Base-by-base conservation (phyloP, 2,113 vertebrate species). In the Sinosuthora webbiana region DNA sequence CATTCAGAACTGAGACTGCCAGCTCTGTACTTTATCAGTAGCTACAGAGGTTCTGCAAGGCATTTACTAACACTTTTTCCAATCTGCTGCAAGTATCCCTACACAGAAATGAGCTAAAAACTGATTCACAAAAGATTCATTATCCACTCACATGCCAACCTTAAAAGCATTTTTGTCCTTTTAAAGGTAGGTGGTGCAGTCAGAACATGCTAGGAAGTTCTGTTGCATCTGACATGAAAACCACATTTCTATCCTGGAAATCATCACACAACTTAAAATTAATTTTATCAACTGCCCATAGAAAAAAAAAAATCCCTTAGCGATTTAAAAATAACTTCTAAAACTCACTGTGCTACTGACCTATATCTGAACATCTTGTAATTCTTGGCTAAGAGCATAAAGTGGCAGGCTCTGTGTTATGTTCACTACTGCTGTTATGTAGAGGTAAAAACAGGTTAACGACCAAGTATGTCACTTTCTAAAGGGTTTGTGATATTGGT, bases 331-430 rank as follows among this genome's bases (percentile, higher is more conserved):
- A 94, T 95, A 92, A 31, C 93, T 90, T 89, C 53, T 89, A 56
- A 89, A 94, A 60, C 55, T 83, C 83, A 67, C 68, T 91, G 83
- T 96, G 92, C 90, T 87, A 89, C 86, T 95, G 92, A 94, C 94
- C 90, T 94, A 87, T 78, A 95, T 96, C 82, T 90, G 92, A 92
- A 81, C 64, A 93, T 92, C 83, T 90, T 81, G 60, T 63, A 84
- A 53, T 56, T 95, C 87, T 89, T 89, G 59, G 62, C 92, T 89
- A 64, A 84, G 55, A 71, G n/a, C 13, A 15, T 67, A 13, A 85
- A 89, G 73, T 81, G 89, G 75, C 57, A 86, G 59, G 56, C 60
- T 86, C 63, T 62, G 39, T 86, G 15, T 84, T 60, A 41, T 57
- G 85, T 57, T 82, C 49, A n/a, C 21, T 65, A 30, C 69, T 93